Evolutionary conservation across 2,888 invertebrate genomes (phyloP), one percentile per base, ranked within the genome.

Genomic region (Tillus elongatus): DNA sequence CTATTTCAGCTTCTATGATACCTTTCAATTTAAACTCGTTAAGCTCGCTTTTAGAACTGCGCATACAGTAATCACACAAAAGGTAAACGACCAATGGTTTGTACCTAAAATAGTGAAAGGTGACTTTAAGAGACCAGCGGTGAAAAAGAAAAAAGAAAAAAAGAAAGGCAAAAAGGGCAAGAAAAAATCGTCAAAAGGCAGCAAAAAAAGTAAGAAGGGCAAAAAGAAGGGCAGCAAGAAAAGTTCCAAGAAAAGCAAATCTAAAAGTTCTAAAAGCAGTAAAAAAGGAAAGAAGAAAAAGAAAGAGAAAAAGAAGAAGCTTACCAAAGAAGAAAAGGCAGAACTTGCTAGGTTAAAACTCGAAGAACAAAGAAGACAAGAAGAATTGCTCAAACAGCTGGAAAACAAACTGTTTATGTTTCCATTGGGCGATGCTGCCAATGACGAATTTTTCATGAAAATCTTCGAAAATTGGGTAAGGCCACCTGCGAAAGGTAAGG

Each of bases 21-120:
- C 50, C 33, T 66, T 66, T 41, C 62, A 62, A 40, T 66, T 58
- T 42, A 49, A 52, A 9, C 42, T 66, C 4, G 50, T 62, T 6
- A 57, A 55, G 42, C 41, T 56, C 11, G 54, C 61, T 1, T 52
- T 59, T 14, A 53, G 54, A 41, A 52, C 50, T 30, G 49, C 54
- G 2, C 61, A 61, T 9, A 50, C 47, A 38, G 41, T 59, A 10
- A 54, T 61, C 13, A 53, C 58, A 1, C 62, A 66, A 47, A 51
- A 52, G 31, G 26, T 65, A 4, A 65, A 63, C 40, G 31, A 42
- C 0, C 47, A 54, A 14, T 66, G 64, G 64, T 46, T 38, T 8
- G 45, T 58, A 12, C 65, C 65, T 0, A 66, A 66, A 47, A 40
- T 46, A 4, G 46, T 56, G n/a, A 62, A 54, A 41, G 49, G 50